phyloP scores from a whole-genome alignment of 1,140 invertebrate species.

The Glomeris maerens region DNA sequence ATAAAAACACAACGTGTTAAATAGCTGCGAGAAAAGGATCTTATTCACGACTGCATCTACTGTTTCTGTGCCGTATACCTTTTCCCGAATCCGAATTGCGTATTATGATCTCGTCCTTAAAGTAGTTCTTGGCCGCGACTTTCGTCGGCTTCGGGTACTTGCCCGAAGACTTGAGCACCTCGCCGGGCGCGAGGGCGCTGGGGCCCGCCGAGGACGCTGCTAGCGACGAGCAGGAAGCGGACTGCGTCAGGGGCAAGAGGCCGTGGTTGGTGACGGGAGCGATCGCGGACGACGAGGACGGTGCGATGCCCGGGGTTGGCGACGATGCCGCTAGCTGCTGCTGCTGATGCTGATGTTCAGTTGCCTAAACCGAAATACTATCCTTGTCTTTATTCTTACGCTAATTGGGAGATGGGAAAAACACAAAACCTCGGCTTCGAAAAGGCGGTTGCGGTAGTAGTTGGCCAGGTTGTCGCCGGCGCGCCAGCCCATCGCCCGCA shows the following conservation, averaged over 20 bases:
- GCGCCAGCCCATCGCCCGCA: slow-evolving; percentile 71
- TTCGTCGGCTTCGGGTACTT: slow-evolving; percentile 68
- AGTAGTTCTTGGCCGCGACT: slow-evolving; percentile 78
- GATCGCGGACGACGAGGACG: background rate
- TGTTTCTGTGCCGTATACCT: slow-evolving; percentile 44
- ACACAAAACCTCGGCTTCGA: slow-evolving; percentile 47
- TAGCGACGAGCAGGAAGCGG: background rate
- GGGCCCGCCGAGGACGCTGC: background rate
- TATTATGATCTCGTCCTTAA: slow-evolving; percentile 85
- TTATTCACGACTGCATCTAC: too few species aligned
- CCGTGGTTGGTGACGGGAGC: background rate
- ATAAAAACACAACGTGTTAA: too few species aligned
- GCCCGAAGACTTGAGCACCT: slow-evolving; percentile 70
- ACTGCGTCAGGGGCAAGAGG: background rate
- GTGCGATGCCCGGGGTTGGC: background rate
- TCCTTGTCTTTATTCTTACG: background rate
- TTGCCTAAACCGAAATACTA: background rate
- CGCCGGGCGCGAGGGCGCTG: slow-evolving; percentile 43
- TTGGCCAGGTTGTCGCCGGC: slow-evolving; percentile 59
- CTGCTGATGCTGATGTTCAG: background rate
- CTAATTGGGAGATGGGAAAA: background rate
- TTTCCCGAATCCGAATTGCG: slow-evolving; percentile 85
- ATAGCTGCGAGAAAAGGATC: too few species aligned
- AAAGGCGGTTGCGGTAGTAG: slow-evolving; percentile 65
- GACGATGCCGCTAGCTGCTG: background rate